A percentile compares a stretch with the other conserved stretches of the same genome.
phyloP scores from a whole-genome alignment of 1,140 invertebrate species.

The Brachionus rotundiformis region DNA sequence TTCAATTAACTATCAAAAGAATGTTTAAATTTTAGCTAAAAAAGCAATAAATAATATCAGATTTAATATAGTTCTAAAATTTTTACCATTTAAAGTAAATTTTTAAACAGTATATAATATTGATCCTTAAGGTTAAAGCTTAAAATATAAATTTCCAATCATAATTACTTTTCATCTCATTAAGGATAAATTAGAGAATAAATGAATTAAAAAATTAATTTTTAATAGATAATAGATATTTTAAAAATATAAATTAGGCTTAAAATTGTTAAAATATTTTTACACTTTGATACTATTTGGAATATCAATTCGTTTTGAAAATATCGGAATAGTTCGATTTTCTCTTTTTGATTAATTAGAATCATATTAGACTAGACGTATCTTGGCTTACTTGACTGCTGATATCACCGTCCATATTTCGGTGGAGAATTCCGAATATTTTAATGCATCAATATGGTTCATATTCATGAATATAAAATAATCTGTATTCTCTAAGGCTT shows the following conservation, averaged over 20 bases:
- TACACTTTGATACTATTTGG: background rate
- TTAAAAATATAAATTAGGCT: background rate
- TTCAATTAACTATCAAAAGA: background rate
- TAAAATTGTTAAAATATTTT: background rate
- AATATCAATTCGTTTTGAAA: too few species aligned
- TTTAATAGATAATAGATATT: background rate
- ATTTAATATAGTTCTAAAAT: conserved; percentile 4
- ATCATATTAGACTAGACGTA: background rate
- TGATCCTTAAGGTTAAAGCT: background rate
- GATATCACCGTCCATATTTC: background rate
- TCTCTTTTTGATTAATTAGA: background rate
- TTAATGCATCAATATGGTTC: conserved; percentile 13
- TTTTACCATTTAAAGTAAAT: conserved; percentile 16
- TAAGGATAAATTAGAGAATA: background rate
- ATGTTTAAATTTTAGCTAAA: background rate
- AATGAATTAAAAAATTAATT: background rate
- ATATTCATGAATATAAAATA: background rate
- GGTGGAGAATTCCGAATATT: conserved; percentile 1
- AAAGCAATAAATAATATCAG: background rate
- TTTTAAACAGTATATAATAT: background rate
- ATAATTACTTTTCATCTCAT: background rate
- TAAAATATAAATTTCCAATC: background rate
- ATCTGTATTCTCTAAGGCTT: background rate
- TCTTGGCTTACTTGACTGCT: background rate
- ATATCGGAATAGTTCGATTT: background rate